Base-by-base conservation (phyloP, 2,113 vertebrate species). In the Addax nasomaculatus region DNA sequence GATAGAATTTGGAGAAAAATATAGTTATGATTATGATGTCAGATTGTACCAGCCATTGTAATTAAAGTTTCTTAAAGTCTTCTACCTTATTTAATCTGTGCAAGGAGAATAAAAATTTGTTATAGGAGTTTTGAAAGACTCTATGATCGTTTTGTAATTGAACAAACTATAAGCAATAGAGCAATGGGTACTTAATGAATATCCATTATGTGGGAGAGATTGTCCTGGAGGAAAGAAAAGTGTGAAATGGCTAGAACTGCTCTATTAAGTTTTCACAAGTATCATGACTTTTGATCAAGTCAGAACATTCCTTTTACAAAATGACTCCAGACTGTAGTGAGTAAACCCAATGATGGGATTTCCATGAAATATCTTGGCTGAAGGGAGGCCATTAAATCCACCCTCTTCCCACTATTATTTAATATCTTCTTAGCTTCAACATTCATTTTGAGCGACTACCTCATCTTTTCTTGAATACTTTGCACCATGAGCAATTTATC, bases 11-110 rank as follows among this genome's bases (percentile, higher is more conserved):
- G 89, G 33, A 93, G 55, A 87, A 55, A 70, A 64, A 49, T 45
- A 60, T 93, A 95, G 81, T 90, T 85, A n/a, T 55, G 62, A 84
- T 89, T 67, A 93, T 86, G 73, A 15, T 86, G 84, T 89, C 70
- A 89, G 85, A 97, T 89, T 49, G 3, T 51, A 51, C 36, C 11
- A 67, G 62, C 83, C 84, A 25, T 92, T 94, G 27, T 90, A 89
- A 53, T n/a, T 27, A 45, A 89, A 19, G 7, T 90, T 95, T 92
- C 64, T 80, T 88, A 55, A 94, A 95, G 39, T 7, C 19, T 79
- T 33, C 6, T 21, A 53, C n/a, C 5, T 91, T 85, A 78, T 51
- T 97, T 92, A 70, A 93, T 78, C 85, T 83, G 49, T 21, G 14
- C 7, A 55, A 23, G 19, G 30, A 86, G 30, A 88, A 85, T 23